Base-by-base conservation (phyloP, 2,888 invertebrate species). In the Branchipolynoe longqiensis region DNA sequence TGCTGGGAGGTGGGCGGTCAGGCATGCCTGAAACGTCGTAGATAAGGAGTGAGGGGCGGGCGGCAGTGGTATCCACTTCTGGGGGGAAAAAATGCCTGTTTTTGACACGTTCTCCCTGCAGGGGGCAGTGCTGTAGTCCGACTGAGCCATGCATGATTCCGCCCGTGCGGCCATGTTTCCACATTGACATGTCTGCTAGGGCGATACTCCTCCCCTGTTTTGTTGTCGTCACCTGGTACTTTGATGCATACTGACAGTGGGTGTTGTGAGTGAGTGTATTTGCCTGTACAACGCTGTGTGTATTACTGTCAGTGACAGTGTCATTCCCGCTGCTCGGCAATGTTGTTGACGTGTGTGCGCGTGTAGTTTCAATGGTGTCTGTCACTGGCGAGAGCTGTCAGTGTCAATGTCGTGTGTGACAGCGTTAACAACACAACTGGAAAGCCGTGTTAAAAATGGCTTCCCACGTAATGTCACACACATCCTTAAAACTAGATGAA, bases 41-140 rank as follows among this genome's bases (percentile, higher is more conserved):
- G 38, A 36, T 69, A 33, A 69, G 69, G 38, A 36, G 14, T 33
- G 36, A 33, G 1, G 36, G 8, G 1, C 14, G 69, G 38, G 22
- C 25, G 31, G 28, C 14, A 14, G 28, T 48, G 31, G 14, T 31
- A 31, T 12, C 25, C 31, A 33, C 8, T 38, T 2, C 62, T 28
- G 41, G n/a, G 38, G 38, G 31, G 38, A n/a, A 78, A 78, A 78
- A 78, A 48, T n/a, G 25, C 38, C 38, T 6, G n/a, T 18, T 69
- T n/a, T 78, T 48, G 78, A 78, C 54, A 28, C 1, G 28, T 41
- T 28, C 2, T 8, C n/a, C 78, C 78, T 78, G 41, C 14, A 78
- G 78, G 54, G 22, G 78, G 78, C 78, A 54, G 78, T 41, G 25
- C 48, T 78, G 78, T 78, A 48, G 78, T 31, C 22, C 48, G 18